These are phyloP conservation scores for Ashinkailepas kermadecensis DNA, from an alignment of 2,888 invertebrate species.

Conservation along the genomic window DNA sequence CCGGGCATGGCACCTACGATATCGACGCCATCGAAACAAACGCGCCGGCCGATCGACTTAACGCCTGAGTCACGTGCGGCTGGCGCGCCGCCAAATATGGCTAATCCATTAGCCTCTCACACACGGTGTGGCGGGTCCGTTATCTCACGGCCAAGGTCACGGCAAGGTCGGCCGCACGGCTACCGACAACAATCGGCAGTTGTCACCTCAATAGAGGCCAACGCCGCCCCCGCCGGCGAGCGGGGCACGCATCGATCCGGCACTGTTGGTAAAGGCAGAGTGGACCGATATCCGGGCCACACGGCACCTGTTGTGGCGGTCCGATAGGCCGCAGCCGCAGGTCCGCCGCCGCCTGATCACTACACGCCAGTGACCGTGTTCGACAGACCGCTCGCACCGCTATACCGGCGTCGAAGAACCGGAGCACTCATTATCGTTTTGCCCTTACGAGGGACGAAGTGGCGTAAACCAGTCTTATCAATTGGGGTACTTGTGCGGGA, in stretches of 20 bases:
- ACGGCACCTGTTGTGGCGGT: too few species aligned
- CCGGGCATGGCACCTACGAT: too few species aligned
- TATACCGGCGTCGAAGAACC: too few species aligned
- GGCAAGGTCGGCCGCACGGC: not conserved
- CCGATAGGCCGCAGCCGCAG: too few species aligned
- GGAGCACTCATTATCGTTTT: too few species aligned
- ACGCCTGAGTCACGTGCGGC: not conserved
- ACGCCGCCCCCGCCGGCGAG: not conserved
- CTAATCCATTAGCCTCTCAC: conserved; percentile 10
- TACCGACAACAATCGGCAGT: not conserved
- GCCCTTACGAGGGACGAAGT: too few species aligned
- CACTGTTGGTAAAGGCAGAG: not conserved
- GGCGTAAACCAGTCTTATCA: too few species aligned
- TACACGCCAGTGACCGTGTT: too few species aligned
- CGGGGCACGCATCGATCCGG: not conserved
- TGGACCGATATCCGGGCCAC: not conserved
- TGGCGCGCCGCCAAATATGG: not conserved
- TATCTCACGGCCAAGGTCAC: conserved; percentile 22
- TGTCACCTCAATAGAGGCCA: not conserved
- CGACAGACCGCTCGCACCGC: too few species aligned
- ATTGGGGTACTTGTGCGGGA: too few species aligned
- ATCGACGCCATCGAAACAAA: too few species aligned
- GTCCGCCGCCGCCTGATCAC: too few species aligned
- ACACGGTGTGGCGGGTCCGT: conserved; percentile 1
- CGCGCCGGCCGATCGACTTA: not conserved